phyloP scores from a whole-genome alignment of 1,140 invertebrate species.

The Drosophila obscura region DNA sequence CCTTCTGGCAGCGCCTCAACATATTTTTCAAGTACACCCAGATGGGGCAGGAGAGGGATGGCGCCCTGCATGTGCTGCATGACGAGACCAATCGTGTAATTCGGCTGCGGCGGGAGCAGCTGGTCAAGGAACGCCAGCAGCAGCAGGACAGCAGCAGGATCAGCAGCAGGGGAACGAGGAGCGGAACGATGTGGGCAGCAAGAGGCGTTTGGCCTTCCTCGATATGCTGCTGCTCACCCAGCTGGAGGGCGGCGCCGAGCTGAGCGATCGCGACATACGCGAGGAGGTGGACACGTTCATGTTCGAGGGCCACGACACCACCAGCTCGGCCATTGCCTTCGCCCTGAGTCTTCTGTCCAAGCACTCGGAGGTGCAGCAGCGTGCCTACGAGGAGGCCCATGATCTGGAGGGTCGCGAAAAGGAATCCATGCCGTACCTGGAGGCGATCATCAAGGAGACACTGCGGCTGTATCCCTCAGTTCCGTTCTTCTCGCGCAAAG shows the following conservation, averaged over 20 bases:
- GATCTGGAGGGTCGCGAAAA: conserved; percentile 84
- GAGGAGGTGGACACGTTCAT: conserved; percentile 94
- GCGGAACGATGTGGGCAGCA: conserved; percentile 56
- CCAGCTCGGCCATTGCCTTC: conserved; percentile 86
- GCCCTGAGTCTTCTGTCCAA: conserved; percentile 87
- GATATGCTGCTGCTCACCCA: conserved; percentile 89
- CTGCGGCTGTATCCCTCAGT: conserved; percentile 88
- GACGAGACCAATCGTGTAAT: conserved; percentile 76
- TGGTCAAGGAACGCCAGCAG: conserved; percentile 34
- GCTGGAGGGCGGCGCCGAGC: conserved; percentile 83
- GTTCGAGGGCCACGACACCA: conserved; percentile 92
- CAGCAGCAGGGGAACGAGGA: conserved; percentile 41
- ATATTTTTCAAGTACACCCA: conserved; percentile 85
- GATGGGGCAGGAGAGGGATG: conserved; percentile 41
- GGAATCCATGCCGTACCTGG: conserved; percentile 88
- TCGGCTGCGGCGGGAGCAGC: conserved; percentile 56
- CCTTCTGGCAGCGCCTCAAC: conserved; percentile 86
- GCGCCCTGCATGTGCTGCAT: conserved; percentile 61
- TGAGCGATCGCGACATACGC: conserved; percentile 88
- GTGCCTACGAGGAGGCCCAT: conserved; percentile 87
- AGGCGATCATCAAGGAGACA: conserved; percentile 88
- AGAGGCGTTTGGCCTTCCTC: conserved; percentile 89
- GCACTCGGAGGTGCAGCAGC: conserved; percentile 87
- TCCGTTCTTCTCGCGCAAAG: conserved; percentile 86
- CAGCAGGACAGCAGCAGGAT: not conserved